Conservation (phyloP, 64 coral and sea anemone genomes). For the Stichodactyla helianthus region DNA sequence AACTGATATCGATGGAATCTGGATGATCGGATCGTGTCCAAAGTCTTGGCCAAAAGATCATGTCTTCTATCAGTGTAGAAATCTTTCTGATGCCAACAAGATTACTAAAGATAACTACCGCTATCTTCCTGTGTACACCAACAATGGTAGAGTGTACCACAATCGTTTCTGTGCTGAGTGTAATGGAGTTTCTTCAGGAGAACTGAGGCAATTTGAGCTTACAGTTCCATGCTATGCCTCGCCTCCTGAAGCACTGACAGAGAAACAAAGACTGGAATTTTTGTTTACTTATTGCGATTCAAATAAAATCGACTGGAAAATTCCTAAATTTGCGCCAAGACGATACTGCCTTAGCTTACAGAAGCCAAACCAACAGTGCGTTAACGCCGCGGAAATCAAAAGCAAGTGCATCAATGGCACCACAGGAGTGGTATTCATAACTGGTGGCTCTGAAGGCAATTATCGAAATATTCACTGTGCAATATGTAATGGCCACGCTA, state of each 20-base stretch:
- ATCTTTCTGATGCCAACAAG: not conserved
- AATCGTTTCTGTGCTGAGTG: conserved; percentile 21
- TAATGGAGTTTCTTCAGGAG: conserved; percentile 1
- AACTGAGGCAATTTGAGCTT: not conserved
- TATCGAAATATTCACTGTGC: conserved; percentile 12
- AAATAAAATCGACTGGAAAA: conserved; percentile 8
- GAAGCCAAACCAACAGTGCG: not conserved
- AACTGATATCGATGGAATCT: not conserved
- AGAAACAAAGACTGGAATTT: not conserved
- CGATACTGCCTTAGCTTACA: not conserved
- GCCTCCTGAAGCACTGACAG: not conserved
- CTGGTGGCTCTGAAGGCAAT: not conserved
- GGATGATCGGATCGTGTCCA: conserved; percentile 28
- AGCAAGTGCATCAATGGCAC: not conserved
- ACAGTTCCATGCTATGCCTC: not conserved
- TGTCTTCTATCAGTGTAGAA: not conserved
- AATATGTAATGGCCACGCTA: not conserved
- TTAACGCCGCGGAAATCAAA: not conserved
- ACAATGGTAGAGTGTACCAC: conserved; percentile 15
- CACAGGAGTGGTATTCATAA: not conserved
- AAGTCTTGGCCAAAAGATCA: not conserved
- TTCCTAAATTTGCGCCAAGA: not conserved
- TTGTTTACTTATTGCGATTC: conserved; percentile 10
- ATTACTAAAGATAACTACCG: conserved; percentile 14
- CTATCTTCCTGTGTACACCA: conserved; percentile 21